Evolutionary conservation across 2,113 vertebrate genomes (phyloP).

Genomic region (Egretta garzetta): DNA sequence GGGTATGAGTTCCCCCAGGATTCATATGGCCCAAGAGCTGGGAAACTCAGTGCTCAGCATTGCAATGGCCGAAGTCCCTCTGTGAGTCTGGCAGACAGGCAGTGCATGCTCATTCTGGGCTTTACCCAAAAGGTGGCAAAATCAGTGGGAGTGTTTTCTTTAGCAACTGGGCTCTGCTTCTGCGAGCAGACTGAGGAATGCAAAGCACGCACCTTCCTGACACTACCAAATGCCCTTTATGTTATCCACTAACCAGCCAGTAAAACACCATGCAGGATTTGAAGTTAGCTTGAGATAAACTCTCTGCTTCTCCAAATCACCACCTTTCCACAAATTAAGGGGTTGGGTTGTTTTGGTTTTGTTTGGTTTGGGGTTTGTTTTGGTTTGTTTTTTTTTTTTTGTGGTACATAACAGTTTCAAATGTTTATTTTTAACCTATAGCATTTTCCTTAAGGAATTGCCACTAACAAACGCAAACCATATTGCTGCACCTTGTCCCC

Average conservation of each 20-base stretch:
- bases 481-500: not conserved
- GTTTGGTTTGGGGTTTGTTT: too few relatives aligned
- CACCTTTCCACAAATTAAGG: not conserved
- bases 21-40: not conserved
- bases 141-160: not conserved
- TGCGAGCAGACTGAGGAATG: rapidly evolving
- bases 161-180: not conserved
- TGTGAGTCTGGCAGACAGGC: not conserved
- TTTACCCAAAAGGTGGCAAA: not conserved
- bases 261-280: not conserved
- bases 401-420: not conserved
- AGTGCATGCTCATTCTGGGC: not conserved
- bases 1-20: not conserved
- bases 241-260: not conserved
- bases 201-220: not conserved
- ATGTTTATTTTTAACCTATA: not conserved
- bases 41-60: not conserved
- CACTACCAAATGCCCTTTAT: not conserved
- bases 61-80: not conserved
- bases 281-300: not conserved
- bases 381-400: not conserved
- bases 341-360: rapidly evolving
- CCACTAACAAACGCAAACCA: not conserved
- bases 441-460: not conserved
- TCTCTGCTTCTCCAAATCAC: not conserved